phyloP scores from a whole-genome alignment of 1,140 invertebrate species.

The roundworm (Caenorhabditis elegans) region WBcel235 BX284605.5:10483001-10483500 shows the following conservation, averaged over 20 bases:
- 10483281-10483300: constrained; percentile 66
- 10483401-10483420: constrained; percentile 34
- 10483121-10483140: constrained; percentile 50
- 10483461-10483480: constrained; percentile 28
- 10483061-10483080: no score
- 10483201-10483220: constrained; percentile 46
- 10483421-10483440: constrained; percentile 35
- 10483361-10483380: constrained; percentile 49
- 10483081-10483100: not conserved
- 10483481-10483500: constrained; percentile 21
- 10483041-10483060: no score
- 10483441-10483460: constrained; percentile 44
- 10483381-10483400: constrained; percentile 39
- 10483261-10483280: constrained; percentile 62
- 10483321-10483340: constrained; percentile 54
- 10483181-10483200: constrained; percentile 52
- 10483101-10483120: constrained; percentile 23
- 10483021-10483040: no score
- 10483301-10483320: constrained; percentile 60
- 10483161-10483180: constrained; percentile 49
- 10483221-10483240: not conserved
- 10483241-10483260: constrained; percentile 53
- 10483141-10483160: constrained; percentile 50
- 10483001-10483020: no score
- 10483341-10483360: constrained; percentile 49